Percentiles rank a stretch among this genome's conserved stretches.
Conservation (phyloP, 2,113 vertebrate species). For the Eidolon helvum region DNA sequence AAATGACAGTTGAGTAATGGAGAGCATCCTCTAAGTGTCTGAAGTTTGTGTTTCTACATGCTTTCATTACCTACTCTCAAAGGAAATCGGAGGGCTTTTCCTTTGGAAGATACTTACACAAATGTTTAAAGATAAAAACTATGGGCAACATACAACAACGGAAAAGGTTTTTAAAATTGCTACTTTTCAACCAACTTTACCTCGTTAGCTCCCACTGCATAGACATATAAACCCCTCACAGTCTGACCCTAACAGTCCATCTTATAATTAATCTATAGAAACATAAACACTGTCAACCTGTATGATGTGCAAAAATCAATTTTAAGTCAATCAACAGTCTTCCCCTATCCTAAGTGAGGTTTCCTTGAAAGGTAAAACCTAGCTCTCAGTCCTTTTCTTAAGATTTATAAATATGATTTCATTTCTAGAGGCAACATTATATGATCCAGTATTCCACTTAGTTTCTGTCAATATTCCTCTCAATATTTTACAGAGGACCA, state of each 20-base stretch:
- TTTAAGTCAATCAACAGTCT: neutral
- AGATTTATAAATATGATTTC: neutral
- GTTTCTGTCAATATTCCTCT: neutral
- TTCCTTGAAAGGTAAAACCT: neutral
- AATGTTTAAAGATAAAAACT: neutral
- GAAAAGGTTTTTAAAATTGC: neutral
- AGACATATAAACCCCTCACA: neutral
- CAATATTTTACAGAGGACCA: neutral
- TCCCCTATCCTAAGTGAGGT: neutral
- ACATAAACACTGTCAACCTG: neutral
- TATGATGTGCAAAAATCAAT: neutral
- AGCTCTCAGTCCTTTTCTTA: neutral
- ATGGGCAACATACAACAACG: neutral
- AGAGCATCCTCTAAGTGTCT: neutral
- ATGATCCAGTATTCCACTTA: neutral
- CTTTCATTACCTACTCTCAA: neutral
- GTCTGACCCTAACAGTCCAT: neutral
- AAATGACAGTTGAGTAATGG: constrained; percentile 24
- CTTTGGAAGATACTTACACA: neutral
- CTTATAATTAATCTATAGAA: neutral
- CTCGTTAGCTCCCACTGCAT: neutral
- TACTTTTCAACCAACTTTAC: neutral
- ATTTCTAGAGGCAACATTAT: constrained; percentile 2
- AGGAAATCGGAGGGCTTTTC: neutral
- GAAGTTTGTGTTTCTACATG: neutral